Base-by-base conservation (phyloP, 2,888 invertebrate genomes). In the Euzophera pinguis region DNA sequence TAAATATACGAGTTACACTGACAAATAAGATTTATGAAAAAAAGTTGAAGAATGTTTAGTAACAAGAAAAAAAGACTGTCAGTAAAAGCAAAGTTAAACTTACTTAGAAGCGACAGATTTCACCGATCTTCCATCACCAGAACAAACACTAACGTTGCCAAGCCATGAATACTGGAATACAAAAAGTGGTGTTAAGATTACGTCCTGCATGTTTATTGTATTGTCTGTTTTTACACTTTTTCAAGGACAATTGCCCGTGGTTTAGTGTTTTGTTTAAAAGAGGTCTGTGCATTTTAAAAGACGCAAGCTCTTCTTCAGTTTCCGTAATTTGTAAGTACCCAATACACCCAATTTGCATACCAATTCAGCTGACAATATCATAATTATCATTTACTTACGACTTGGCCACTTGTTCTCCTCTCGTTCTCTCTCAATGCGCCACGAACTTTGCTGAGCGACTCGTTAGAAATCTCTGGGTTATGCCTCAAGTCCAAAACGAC, bases 401-500 rank as follows among this genome's bases (percentile, higher is more conserved):
- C 76, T 83, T 92, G 91, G 56, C 89, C 89, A 61, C 87, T 90
- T n/a, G 90, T 64, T 14, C 83, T 71, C 48, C 77, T 64, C 56
- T 89, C 89, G 49, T 86, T 85, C 12, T 75, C 63, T 6, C 90
- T 81, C 2, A 93, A 70, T 1, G 91, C 81, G 0, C 88, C 73
- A 1, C 90, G 81, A 48, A 93, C 75, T 43, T 74, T 88, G 8
- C 90, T 78, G 42, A 90, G 69, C 1, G 89, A 69, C 17, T 92
- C 91, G 34, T 78, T 80, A 29, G 87, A 78, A 5, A 94, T 74
- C 7, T 85, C 85, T 0, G 73, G 48, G 67, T 96, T 96, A 61
- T 92, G 86, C 43, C 94, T 84, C 55, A 95, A 78, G 73, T 95
- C 95, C 14, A 95, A 83, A 6, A 95, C 90, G 39, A 92, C 91